Evolutionary conservation across 2,113 vertebrate species (phyloP).

Genomic region (Pantherophis guttatus): DNA sequence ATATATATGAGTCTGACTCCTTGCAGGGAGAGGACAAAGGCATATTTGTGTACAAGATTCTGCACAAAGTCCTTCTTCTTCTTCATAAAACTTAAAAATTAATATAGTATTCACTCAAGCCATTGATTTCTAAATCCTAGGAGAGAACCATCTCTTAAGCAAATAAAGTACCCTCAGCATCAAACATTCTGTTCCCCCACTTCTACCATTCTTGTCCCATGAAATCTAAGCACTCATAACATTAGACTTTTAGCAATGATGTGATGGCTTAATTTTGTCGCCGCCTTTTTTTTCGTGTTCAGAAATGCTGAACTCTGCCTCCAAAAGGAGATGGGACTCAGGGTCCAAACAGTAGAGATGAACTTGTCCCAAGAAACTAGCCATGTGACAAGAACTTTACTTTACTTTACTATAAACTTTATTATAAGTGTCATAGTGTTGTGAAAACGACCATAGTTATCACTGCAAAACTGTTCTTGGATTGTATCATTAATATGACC

Average conservation of each 20-base stretch:
- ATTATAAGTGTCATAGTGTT: too few species aligned
- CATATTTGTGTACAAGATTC: too few species aligned
- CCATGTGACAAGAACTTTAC: not conserved
- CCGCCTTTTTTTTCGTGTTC: not conserved
- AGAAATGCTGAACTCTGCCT: not conserved
- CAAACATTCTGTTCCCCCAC: not conserved
- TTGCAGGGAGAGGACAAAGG: too few species aligned
- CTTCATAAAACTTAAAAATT: constrained; percentile 11
- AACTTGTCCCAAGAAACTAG: not conserved
- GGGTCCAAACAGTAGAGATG: not conserved
- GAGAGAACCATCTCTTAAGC: constrained; percentile 6
- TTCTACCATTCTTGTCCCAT: not conserved
- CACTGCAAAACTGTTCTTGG: too few species aligned
- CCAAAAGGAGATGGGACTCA: not conserved
- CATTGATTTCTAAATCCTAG: constrained; percentile 15
- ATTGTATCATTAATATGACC: too few species aligned
- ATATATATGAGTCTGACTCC: too few species aligned
- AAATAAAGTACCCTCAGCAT: not conserved
- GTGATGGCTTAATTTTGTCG: not conserved
- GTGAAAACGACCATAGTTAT: too few species aligned
- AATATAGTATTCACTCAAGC: constrained; percentile 23
- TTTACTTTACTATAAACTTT: too few species aligned
- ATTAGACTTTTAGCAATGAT: not conserved
- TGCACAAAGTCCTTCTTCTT: not conserved
- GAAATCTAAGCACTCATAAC: not conserved